Base-by-base conservation (phyloP, 2,888 invertebrate genomes). In the Agrochola circellaris region DNA sequence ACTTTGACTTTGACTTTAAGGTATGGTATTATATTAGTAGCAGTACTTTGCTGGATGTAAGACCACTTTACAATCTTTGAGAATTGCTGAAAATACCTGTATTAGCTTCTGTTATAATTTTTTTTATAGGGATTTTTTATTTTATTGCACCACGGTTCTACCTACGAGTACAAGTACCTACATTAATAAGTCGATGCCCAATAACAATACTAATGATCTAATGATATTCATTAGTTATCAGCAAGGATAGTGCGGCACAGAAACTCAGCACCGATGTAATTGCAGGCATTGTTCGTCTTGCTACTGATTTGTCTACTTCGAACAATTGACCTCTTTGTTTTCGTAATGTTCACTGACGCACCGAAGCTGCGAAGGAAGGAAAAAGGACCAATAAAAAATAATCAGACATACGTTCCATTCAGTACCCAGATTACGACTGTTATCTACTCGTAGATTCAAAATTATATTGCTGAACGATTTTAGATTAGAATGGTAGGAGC, bases 241-340 rank as follows among this genome's bases (percentile, higher is more conserved):
- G 81, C 88, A 87, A 89, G 85, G 85, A 88, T 88, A 67, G 70
- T 77, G 77, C 74, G 85, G 74, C 87, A 87, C 77, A 88, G 81
- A 89, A 88, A 85, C 81, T 75, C 64, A 80, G 42, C 75, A 73
- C 62, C 75, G 64, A 67, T 65, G 75, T 90, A 89, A 90, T 90
- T 88, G 69, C 88, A 67, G 77, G 81, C 82, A 90, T 89, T 87
- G 82, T 78, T 82, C 67, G 66, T 78, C 75, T 79, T 67, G 73
- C 79, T 75, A 80, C 83, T 81, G 71, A 83, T 82, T 77, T 75
- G 79, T 61, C 72, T 81, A 81, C 81, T 71, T 73, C 38, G 17
- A 79, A 62, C 71, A 85, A 72, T 72, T 77, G 66, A 82, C 85
- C 87, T 84, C 79, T 80, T 83, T 79, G 26, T 71, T 87, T 79